phyloP scores from a whole-genome alignment of 2,797 vertebrate genomes.

The Gallinago solitaria region DNA sequence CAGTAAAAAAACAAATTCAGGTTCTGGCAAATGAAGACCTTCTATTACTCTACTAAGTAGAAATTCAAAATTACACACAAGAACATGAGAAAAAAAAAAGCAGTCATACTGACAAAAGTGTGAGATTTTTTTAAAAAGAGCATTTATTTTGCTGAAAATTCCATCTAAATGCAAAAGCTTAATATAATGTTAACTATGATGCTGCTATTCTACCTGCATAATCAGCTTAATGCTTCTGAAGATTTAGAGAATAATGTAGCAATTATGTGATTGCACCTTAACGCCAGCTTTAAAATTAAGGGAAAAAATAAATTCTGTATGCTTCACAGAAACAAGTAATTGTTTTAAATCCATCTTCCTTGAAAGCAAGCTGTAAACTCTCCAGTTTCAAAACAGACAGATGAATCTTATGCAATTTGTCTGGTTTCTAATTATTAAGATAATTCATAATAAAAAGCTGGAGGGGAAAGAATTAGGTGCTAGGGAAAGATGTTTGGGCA shows the following conservation, averaged over 20 bases:
- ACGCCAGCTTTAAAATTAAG: background rate
- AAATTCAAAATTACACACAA: background rate
- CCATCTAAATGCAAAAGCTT: background rate
- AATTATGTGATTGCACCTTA: background rate
- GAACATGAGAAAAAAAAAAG: background rate
- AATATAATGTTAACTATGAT: background rate
- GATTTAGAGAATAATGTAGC: background rate
- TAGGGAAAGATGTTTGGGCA: background rate
- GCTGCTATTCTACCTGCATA: background rate
- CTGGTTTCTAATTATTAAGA: conserved; percentile 12
- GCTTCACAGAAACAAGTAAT: conserved; percentile 17
- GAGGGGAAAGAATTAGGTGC: conserved; percentile 33
- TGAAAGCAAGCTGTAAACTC: background rate
- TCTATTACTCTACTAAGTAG: background rate
- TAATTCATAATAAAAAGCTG: background rate
- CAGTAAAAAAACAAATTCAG: background rate
- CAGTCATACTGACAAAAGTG: background rate
- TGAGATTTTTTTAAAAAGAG: background rate
- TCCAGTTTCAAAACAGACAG: background rate
- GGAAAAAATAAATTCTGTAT: background rate
- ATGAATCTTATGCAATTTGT: conserved; percentile 24
- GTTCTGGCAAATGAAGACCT: background rate
- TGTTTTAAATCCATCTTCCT: conserved; percentile 32
- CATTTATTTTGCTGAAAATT: background rate
- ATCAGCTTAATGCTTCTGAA: background rate